These are phyloP conservation scores for Buphagus erythrorhynchus DNA, from an alignment of 2,797 vertebrate species.

Conservation along the genomic window DNA sequence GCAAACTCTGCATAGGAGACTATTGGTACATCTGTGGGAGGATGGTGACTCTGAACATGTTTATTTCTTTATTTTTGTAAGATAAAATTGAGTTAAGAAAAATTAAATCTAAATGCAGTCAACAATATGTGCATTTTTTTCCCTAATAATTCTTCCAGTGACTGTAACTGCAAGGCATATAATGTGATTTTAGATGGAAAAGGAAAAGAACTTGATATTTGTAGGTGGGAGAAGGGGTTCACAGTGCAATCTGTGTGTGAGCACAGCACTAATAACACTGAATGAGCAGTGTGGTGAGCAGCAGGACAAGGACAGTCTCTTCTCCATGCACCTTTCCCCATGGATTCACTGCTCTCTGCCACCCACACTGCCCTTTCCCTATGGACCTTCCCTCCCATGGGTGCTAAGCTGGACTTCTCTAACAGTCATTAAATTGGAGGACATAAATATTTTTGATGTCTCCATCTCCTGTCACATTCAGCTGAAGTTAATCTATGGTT, in stretches of 20 bases:
- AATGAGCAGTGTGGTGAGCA: not conserved
- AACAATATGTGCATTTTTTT: not conserved
- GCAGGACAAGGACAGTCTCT: not conserved
- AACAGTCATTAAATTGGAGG: not conserved
- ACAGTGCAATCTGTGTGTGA: not conserved
- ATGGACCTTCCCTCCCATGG: fast-evolving
- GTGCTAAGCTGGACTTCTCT: not conserved
- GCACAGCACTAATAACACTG: not conserved
- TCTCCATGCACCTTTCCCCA: not conserved
- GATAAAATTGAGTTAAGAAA: not conserved
- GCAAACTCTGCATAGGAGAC: not conserved
- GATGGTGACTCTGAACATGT: not conserved
- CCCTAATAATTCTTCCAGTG: not conserved
- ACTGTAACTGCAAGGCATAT: not conserved
- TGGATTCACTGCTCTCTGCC: not conserved
- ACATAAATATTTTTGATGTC: not conserved
- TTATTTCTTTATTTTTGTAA: not conserved
- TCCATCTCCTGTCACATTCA: not conserved
- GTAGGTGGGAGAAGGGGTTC: not conserved
- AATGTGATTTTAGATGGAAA: not conserved
- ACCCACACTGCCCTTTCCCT: not conserved
- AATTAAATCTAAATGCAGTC: not conserved
- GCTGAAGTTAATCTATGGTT: not conserved
- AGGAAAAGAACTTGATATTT: not conserved
- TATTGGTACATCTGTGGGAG: not conserved